Conservation (phyloP, 2,888 invertebrate genomes). For the Plagodis dolabraria region DNA sequence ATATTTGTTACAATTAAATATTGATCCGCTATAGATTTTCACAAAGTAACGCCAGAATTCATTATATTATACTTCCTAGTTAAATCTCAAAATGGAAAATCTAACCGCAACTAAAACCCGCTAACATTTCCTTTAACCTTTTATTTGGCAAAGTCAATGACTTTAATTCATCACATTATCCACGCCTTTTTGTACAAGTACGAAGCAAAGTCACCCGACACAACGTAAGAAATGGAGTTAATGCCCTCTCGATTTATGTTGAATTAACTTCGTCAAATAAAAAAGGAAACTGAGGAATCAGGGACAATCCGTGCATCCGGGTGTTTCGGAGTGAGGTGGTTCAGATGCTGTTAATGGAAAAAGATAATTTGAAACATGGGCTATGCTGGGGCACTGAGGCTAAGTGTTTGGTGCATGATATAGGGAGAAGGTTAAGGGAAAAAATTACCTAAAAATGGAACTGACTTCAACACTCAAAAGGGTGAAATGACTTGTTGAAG, state of each 20-base stretch:
- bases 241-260: conserved; percentile 70
- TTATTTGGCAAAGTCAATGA: conserved; percentile 15
- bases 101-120: conserved; percentile 5
- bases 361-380: conserved; percentile 6
- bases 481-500: too few relatives aligned
- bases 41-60: too few relatives aligned
- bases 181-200: conserved; percentile 35
- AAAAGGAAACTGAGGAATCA: conserved; percentile 47
- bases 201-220: conserved; percentile 36
- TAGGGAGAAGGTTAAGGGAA: too few relatives aligned
- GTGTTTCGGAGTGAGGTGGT: conserved; percentile 42
- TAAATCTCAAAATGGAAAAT: not conserved
- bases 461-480: too few relatives aligned
- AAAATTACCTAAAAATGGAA: too few relatives aligned
- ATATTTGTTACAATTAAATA: too few relatives aligned
- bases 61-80: too few relatives aligned
- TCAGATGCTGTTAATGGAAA: conserved; percentile 18
- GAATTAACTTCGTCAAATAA: conserved; percentile 61
- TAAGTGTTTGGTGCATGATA: not conserved
- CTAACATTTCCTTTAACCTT: conserved; percentile 15
- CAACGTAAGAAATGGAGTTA: conserved; percentile 55
- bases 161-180: conserved; percentile 30
- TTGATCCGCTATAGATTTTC: too few relatives aligned
- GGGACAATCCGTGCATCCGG: conserved; percentile 63
- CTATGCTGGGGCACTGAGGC: not conserved